phyloP scores from a whole-genome alignment of 2,797 vertebrate genomes.

The Cephalopachus bancanus region DNA sequence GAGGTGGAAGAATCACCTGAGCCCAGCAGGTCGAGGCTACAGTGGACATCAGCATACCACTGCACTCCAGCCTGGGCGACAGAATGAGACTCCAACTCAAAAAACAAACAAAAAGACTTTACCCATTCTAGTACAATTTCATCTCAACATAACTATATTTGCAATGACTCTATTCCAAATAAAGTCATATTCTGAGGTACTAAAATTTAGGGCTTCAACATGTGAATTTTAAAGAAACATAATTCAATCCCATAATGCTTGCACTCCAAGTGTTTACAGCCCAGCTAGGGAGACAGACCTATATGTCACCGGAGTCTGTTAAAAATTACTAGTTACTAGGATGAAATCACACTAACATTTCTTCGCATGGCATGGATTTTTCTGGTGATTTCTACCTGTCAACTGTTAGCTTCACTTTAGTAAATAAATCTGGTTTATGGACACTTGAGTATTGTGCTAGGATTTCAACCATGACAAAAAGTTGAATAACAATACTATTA shows the following conservation, averaged over 20 bases:
- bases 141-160: not conserved
- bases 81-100: too few relatives aligned
- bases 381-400: not conserved
- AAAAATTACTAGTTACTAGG: constrained; percentile 23
- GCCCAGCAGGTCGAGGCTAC: too few relatives aligned
- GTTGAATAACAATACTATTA: not conserved
- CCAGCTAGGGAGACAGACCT: constrained; percentile 1
- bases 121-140: not conserved
- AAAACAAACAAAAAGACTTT: not conserved
- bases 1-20: too few relatives aligned
- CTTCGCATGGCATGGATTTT: constrained; percentile 50
- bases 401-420: constrained; percentile 36
- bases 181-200: not conserved
- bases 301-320: not conserved
- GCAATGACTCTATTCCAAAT: not conserved
- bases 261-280: not conserved
- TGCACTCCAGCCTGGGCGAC: too few relatives aligned
- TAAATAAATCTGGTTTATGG: constrained; percentile 58
- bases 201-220: not conserved
- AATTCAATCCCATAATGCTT: not conserved
- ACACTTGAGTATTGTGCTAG: not conserved
- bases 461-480: constrained; percentile 58
- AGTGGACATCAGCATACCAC: too few relatives aligned
- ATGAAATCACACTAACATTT: constrained; percentile 63
- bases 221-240: not conserved